Evolutionary conservation across 2,797 vertebrate genomes (phyloP).

Genomic region (Epinephelus coioides): DNA sequence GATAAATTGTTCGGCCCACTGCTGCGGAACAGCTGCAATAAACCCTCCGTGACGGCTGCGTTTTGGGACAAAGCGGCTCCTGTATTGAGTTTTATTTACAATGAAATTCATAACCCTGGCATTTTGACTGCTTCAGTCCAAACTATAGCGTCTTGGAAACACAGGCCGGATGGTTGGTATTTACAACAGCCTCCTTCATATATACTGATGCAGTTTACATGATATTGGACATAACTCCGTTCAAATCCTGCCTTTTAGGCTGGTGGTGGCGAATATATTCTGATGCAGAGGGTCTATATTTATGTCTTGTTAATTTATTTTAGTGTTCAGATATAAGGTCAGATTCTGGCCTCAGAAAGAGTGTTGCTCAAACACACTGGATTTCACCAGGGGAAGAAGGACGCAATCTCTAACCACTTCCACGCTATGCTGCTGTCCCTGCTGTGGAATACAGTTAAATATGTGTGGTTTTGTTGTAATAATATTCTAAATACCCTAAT

Average conservation of each 20-base stretch:
- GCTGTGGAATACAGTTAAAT: not conserved
- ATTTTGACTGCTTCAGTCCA: not conserved
- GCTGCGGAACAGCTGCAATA: slow-evolving; percentile 21
- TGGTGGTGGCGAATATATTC: not conserved
- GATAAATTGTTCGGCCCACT: slow-evolving; percentile 29
- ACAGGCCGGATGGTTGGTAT: not conserved
- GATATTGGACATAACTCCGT: no score
- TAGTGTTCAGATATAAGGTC: not conserved
- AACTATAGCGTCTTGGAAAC: not conserved
- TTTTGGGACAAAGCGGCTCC: not conserved
- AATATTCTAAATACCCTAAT: not conserved
- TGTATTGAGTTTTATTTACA: not conserved
- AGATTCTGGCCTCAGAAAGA: not conserved
- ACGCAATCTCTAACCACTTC: not conserved
- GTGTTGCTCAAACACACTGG: not conserved
- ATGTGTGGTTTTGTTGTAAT: not conserved
- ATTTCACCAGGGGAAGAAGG: not conserved
- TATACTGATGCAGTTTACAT: not conserved
- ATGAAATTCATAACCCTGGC: not conserved
- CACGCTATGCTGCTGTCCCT: not conserved
- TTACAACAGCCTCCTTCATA: not conserved
- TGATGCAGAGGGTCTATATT: not conserved
- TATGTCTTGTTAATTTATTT: not conserved
- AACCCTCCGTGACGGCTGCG: not conserved
- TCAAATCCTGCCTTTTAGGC: no score